Evolutionary conservation across 2,113 vertebrate genomes (phyloP).

Genomic region (Lophius piscatorius): DNA sequence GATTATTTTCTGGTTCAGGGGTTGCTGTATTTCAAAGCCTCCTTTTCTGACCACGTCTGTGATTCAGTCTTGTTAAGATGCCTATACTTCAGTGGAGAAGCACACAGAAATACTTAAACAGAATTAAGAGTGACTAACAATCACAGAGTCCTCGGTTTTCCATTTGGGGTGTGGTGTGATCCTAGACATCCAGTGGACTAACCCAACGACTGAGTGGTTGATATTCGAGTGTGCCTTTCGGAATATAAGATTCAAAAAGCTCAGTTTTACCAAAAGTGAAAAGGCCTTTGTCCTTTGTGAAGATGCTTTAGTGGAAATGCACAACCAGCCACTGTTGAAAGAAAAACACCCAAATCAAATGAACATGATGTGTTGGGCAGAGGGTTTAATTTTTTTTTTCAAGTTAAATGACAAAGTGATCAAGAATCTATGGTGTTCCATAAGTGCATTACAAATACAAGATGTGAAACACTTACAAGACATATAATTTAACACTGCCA

Average conservation of each 20-base stretch:
- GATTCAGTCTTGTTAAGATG: conserved; percentile 58
- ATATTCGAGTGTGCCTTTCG: conserved; percentile 46
- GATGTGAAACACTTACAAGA: no score
- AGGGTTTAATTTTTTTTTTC: conserved; percentile 5
- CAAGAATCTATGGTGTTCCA: not conserved
- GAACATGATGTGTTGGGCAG: conserved; percentile 22
- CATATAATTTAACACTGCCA: not conserved
- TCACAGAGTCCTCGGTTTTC: conserved; percentile 60
- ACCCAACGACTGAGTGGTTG: conserved; percentile 32
- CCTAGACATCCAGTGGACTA: conserved; percentile 9
- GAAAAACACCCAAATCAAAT: conserved; percentile 27
- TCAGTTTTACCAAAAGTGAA: conserved; percentile 21
- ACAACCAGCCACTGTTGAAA: conserved; percentile 33
- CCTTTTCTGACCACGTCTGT: conserved; percentile 58
- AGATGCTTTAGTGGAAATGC: conserved; percentile 50
- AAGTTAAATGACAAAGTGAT: conserved; percentile 8
- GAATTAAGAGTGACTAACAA: conserved; percentile 72
- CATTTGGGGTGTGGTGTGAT: conserved; percentile 39
- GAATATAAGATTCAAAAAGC: conserved; percentile 33
- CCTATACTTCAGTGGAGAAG: conserved; percentile 61
- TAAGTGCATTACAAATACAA: no score
- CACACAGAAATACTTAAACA: conserved; percentile 34
- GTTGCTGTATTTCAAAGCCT: conserved; percentile 71
- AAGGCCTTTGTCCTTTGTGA: conserved; percentile 50
- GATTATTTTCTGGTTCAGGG: conserved; percentile 78